Evolutionary conservation across 2,797 vertebrate genomes (phyloP), one percentile per base, ranked within the genome.

Genomic region (Danio aesculapii): DNA sequence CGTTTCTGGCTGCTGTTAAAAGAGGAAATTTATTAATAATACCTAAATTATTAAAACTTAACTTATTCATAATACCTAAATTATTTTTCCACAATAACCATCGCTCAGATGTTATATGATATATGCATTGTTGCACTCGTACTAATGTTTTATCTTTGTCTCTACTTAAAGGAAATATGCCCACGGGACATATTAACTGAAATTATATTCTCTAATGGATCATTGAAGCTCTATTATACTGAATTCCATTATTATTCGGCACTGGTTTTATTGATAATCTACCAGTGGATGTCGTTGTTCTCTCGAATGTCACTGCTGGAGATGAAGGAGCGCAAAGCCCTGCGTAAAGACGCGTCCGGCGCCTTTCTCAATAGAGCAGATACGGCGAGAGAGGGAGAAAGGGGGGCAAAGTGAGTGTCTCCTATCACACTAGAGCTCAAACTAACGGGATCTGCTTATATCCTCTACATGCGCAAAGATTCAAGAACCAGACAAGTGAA

Each of bases 251-350:
- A 11, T n/a, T 6, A 30, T n/a, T 63, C 59, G 66, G 75, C 21
- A 77, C 58, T 59, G 44, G 86, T 86, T 77, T 88, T 88, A 91
- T 88, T 90, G 91, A 94, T 89, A 90, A 89, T 67, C 94, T 92
- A 91, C 94, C 94, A 94, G 94, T 93, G 94, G 95, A 96, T 94
- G 96, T 93, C 94, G 93, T 96, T 90, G 95, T 94, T 92, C 88
- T 92, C 92, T 92, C 92, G 89, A 89, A 86, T 94, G 94, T 91
- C 94, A 92, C 88, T 86, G 89, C 90, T 91, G 86, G 85, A 87
- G 92, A 94, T 95, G 94, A 77, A 77, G 52, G 52, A 46, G 93
- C 90, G 92, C 92, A 90, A 89, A 88, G 89, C 90, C 90, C 90
- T 89, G 92, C 92, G 53, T 79, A 74, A 83, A 83, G 62, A 78